These are phyloP conservation scores for Podabrus alpinus DNA, from an alignment of 2,888 invertebrate genomes.

Conservation along the genomic window DNA sequence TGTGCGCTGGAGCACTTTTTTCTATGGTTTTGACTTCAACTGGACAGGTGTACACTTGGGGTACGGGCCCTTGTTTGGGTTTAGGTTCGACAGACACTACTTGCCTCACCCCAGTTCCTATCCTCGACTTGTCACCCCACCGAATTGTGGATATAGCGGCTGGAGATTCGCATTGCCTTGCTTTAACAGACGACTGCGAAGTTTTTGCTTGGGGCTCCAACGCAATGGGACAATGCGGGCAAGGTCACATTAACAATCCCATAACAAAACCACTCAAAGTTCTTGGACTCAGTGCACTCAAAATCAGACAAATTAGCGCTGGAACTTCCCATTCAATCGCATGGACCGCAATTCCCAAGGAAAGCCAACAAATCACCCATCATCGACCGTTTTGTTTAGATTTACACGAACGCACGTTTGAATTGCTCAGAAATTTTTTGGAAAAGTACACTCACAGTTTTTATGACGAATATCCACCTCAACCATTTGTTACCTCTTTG, in stretches of 20 bases:
- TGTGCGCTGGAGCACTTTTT: slow-evolving; percentile 61
- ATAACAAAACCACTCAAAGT: slow-evolving; percentile 62
- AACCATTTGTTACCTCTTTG: slow-evolving; percentile 56
- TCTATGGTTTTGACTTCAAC: slow-evolving; percentile 59
- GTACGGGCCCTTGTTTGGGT: slow-evolving; percentile 64
- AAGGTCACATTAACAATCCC: slow-evolving; percentile 64
- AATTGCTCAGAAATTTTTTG: slow-evolving; percentile 59
- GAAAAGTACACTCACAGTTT: slow-evolving; percentile 62
- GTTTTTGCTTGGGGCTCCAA: slow-evolving; percentile 67
- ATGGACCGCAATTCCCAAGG: slow-evolving; percentile 60
- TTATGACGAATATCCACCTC: slow-evolving; percentile 52
- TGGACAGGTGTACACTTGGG: slow-evolving; percentile 66
- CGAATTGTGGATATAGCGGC: slow-evolving; percentile 64
- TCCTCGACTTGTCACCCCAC: slow-evolving; percentile 59
- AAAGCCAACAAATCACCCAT: slow-evolving; percentile 60
- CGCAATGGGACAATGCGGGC: slow-evolving; percentile 68
- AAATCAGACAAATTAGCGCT: slow-evolving; percentile 65
- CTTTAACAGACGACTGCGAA: slow-evolving; percentile 60
- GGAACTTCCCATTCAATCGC: slow-evolving; percentile 67
- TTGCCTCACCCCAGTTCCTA: slow-evolving; percentile 58
- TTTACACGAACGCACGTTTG: slow-evolving; percentile 64
- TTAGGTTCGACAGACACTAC: slow-evolving; percentile 62
- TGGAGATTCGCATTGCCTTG: slow-evolving; percentile 66
- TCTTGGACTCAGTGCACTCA: slow-evolving; percentile 59
- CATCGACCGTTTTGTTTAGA: slow-evolving; percentile 67